Percentiles rank a stretch among this genome's conserved stretches.
These are phyloP conservation scores for Ceryle rudis DNA, from an alignment of 2,797 vertebrate species.

Conservation along the genomic window DNA sequence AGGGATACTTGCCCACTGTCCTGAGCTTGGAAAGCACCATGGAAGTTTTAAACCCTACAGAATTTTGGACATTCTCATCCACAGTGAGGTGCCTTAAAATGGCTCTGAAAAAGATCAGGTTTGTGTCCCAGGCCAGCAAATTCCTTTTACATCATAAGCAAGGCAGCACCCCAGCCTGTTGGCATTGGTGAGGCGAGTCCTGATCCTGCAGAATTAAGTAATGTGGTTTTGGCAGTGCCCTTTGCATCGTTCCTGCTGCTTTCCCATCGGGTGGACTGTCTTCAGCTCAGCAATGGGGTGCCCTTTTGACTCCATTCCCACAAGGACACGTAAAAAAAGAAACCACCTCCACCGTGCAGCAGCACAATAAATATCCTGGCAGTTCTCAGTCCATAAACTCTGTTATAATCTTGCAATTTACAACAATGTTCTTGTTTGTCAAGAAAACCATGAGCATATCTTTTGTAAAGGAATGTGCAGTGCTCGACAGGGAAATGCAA, in stretches of 20 bases:
- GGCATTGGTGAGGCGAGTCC: background rate
- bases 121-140: background rate
- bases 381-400: conserved; percentile 1
- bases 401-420: conserved; percentile 7
- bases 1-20: background rate
- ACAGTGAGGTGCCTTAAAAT: background rate
- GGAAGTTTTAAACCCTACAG: background rate
- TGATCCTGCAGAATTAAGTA: background rate
- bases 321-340: background rate
- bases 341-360: background rate
- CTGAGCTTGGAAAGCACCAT: background rate
- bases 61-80: background rate
- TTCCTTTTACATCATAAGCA: background rate
- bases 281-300: background rate
- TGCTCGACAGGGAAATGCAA: background rate
- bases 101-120: background rate
- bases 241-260: background rate
- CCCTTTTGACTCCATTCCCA: background rate
- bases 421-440: background rate
- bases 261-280: background rate
- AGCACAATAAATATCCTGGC: background rate
- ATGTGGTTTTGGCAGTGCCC: background rate
- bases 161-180: background rate
- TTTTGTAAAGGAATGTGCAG: background rate
- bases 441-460: background rate